phyloP scores from a whole-genome alignment of 2,888 invertebrate genomes.

The Diachrysia chrysitis region DNA sequence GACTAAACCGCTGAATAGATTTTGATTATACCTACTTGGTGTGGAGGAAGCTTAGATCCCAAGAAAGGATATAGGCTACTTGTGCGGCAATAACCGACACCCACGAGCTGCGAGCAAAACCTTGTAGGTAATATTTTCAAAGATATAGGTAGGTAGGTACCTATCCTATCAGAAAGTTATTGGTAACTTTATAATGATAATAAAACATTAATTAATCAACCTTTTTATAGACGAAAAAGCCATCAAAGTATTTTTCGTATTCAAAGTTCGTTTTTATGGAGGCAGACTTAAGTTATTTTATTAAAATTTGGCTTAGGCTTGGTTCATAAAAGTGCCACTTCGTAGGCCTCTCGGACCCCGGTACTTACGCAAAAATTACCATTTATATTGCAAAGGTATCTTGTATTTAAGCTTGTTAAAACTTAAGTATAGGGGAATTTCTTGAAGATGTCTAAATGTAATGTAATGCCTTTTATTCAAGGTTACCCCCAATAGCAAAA shows the following conservation, averaged over 20 bases:
- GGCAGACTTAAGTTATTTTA: conserved; percentile 62
- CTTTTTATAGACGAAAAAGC: conserved; percentile 53
- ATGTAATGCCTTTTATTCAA: conserved; percentile 10
- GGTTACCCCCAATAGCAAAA: not conserved
- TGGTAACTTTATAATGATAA: not conserved
- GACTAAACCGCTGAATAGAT: no score
- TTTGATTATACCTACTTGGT: no score
- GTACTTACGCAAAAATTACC: conserved; percentile 64
- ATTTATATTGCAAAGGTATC: conserved; percentile 71
- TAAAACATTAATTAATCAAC: conserved; percentile 54
- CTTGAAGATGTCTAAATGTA: conserved; percentile 23
- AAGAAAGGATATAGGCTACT: no score
- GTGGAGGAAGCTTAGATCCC: no score
- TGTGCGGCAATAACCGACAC: no score
- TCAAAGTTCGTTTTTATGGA: conserved; percentile 65
- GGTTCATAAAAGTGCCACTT: conserved; percentile 68
- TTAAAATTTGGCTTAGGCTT: conserved; percentile 63
- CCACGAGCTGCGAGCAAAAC: no score
- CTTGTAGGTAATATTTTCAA: no score
- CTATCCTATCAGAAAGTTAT: not conserved
- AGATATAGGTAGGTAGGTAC: no score
- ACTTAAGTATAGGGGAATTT: conserved; percentile 43
- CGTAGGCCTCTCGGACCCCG: conserved; percentile 56
- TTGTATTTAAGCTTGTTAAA: conserved; percentile 62
- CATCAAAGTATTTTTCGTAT: conserved; percentile 59